Conservation (phyloP, 2,797 vertebrate species). For the Halcyon smyrnensis region DNA sequence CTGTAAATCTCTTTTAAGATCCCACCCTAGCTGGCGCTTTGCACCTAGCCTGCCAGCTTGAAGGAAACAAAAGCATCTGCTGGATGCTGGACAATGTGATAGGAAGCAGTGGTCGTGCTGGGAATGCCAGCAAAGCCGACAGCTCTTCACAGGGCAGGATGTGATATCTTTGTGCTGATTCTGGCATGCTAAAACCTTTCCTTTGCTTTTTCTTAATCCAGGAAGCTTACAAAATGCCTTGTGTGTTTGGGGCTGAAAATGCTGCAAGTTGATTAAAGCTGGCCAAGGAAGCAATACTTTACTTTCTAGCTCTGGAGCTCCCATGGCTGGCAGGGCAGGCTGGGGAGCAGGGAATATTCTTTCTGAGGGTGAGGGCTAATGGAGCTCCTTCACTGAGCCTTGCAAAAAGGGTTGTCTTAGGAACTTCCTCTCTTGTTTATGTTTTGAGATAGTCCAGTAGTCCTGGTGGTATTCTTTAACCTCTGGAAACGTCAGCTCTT, state of each 20-base stretch:
- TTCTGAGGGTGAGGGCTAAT: neutral
- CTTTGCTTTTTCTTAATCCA: conserved; percentile 50
- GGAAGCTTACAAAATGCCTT: conserved; percentile 45
- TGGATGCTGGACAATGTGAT: neutral
- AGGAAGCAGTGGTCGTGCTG: conserved; percentile 22
- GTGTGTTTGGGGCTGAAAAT: conserved; percentile 35
- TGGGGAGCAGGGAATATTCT: neutral
- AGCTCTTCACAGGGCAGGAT: conserved; percentile 48
- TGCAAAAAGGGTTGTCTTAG: neutral
- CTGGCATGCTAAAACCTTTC: conserved; percentile 49
- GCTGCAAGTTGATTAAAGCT: neutral
- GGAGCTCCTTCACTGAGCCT: neutral
- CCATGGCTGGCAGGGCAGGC: neutral
- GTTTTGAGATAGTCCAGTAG: neutral
- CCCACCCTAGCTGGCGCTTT: neutral
- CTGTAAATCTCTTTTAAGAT: conserved; percentile 7
- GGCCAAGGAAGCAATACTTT: neutral
- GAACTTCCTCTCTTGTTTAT: neutral
- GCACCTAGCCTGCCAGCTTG: conserved; percentile 20
- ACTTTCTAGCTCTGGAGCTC: neutral
- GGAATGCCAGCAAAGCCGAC: neutral
- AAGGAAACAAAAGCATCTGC: conserved; percentile 43
- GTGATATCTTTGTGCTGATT: conserved; percentile 57
- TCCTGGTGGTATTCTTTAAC: neutral
- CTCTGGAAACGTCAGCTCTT: neutral